Evolutionary conservation across 1,140 invertebrate genomes (phyloP), one percentile per base, ranked within the genome.

Genomic region (Nylanderia fulva): DNA sequence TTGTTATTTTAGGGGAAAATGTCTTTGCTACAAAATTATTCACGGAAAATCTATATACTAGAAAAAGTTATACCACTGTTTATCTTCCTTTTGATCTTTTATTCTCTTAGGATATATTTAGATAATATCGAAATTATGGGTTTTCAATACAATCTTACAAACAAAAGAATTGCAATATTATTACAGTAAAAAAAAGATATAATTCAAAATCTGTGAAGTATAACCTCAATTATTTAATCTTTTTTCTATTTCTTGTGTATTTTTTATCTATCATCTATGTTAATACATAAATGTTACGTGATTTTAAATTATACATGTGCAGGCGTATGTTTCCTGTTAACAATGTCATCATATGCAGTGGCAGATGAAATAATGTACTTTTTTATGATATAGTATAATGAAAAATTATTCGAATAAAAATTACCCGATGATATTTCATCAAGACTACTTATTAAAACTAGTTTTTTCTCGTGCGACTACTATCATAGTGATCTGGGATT

Each of bases 391-490:
- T 18, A 13, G 8, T 18, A 76, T 76, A 64, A 66, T 77, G 9
- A 1, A n/a, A 77, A 45, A n/a, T 64, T 7, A 64, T 64, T 77
- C 8, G 27, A 48, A 8, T 64, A 29, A 64, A 77, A 77, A 77
- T 48, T 48, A 48, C 39, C 24, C 13, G 7, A 66, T 42, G 24
- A 60, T 75, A 39, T 42, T 60, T 75, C n/a, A 74, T 63, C 15
- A 45, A 64, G 33, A 42, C 72, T 66, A 52, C 60, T 56, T 58
- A 80, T 80, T 71, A 80, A n/a, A 42, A 69, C 63, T 29, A 29
- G 64, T 80, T 80, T 80, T 61, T 66, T n/a, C 7, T 71, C 18
- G 0, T 21, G 3, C 1, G n/a, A 9, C 56, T 58, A 80, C 21
- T n/a, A 80, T 56, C 42, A 11, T 29, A 7, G 1, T 2, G 0